A percentile compares a stretch with the other conserved stretches of the same genome.
phyloP scores from a whole-genome alignment of 2,888 invertebrate genomes.

The Portevinia maculata region DNA sequence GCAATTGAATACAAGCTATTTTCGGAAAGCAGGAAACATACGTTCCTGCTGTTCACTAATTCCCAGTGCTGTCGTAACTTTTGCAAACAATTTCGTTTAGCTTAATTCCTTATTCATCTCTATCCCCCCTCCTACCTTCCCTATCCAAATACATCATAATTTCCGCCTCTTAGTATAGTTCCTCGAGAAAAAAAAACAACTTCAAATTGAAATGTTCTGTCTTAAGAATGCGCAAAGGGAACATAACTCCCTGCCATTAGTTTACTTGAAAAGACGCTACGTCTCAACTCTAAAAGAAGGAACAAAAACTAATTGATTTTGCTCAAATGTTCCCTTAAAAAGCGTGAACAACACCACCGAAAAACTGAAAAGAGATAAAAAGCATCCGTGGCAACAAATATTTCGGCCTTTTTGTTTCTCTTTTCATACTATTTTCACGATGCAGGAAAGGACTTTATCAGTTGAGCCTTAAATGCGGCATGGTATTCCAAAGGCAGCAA shows the following conservation, averaged over 20 bases:
- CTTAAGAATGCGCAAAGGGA: slow-evolving; percentile 20
- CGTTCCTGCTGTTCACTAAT: too few species aligned
- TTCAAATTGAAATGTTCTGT: slow-evolving; percentile 54
- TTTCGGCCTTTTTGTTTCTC: slow-evolving; percentile 32
- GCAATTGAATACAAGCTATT: too few species aligned
- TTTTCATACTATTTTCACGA: slow-evolving; percentile 11
- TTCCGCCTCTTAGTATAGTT: slow-evolving; percentile 20
- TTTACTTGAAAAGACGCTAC: slow-evolving; percentile 8
- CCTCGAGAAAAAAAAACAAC: background rate
- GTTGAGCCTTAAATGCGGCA: slow-evolving; percentile 58
- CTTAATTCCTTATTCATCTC: background rate
- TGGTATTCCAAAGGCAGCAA: slow-evolving; percentile 11
- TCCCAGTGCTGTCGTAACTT: too few species aligned
- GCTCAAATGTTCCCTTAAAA: slow-evolving; percentile 61
- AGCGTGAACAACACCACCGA: slow-evolving; percentile 38
- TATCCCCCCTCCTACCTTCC: background rate
- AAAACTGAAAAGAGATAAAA: slow-evolving; percentile 8
- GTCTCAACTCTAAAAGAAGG: slow-evolving; percentile 26
- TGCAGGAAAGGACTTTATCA: slow-evolving; percentile 56
- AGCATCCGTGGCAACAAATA: slow-evolving; percentile 29
- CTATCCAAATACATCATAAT: slow-evolving; percentile 46
- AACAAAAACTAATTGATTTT: slow-evolving; percentile 56
- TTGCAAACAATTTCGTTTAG: background rate
- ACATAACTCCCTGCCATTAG: slow-evolving; percentile 33
- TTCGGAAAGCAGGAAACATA: too few species aligned